Evolutionary conservation across 1,140 invertebrate species (phyloP), one percentile per base, ranked within the genome.

Genomic region (Ceratitis capitata): DNA sequence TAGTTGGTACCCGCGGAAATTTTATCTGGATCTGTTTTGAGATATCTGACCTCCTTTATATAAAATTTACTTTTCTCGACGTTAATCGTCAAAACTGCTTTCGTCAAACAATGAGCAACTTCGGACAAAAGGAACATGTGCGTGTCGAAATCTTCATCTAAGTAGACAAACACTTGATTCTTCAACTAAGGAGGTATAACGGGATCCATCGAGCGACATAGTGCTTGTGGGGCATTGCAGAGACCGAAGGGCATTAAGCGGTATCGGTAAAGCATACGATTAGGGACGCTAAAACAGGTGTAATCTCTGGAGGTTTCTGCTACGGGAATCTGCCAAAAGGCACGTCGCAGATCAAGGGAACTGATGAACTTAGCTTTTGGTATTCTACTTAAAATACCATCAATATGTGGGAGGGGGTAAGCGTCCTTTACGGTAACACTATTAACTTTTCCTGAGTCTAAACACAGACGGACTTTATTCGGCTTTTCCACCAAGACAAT

Each of bases 401-500:
- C n/a, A n/a, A n/a, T n/a, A n/a, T n/a, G n/a, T n/a, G n/a, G n/a
- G n/a, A n/a, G n/a, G n/a, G n/a, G n/a, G n/a, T n/a, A n/a, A n/a
- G n/a, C n/a, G n/a, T n/a, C n/a, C n/a, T n/a, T 87, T 51, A 83
- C 85, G 4, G 85, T 87, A 5, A 64, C 86, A 0, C 23, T 42
- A 86, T 92, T 91, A 10, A 91, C 16, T 35, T 88, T 88, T 10
- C 91, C 49, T 53, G 85, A 89, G 85, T 91, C 89, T 0, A 92
- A 83, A 82, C 91, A 92, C 16, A 90, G 87, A 12, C 90, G 82
- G 19, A 86, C 78, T 47, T 87, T 87, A 0, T 86, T 86, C 42
- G 89, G 87, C 19, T 91, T 91, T 78, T 85, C 64, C 4, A 90
- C 89, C 35, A 91, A 83, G 1, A 39, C n/a, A 45, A 86, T 82